These are phyloP conservation scores for Malacosoma neustria DNA, from an alignment of 2,888 invertebrate genomes.

Conservation along the genomic window DNA sequence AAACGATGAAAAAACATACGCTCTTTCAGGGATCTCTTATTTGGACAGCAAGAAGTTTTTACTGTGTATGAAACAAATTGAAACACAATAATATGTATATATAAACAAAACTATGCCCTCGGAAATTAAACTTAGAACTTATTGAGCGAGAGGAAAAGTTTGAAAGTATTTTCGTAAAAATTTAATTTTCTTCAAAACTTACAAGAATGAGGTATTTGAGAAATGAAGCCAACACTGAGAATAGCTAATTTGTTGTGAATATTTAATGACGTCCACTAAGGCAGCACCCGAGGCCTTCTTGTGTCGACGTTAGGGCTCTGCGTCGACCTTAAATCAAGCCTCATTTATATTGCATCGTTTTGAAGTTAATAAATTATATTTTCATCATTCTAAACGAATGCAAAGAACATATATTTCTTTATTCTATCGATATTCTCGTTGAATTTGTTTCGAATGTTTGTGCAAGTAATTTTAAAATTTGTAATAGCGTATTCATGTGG, in stretches of 20 bases:
- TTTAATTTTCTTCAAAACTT: constrained; percentile 63
- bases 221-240: constrained; percentile 58
- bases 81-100: no score
- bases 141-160: constrained; percentile 65
- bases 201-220: constrained; percentile 59
- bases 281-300: constrained; percentile 13
- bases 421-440: no score
- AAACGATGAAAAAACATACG: constrained; percentile 14
- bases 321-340: not conserved
- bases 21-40: not conserved
- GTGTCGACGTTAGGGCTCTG: constrained; percentile 4
- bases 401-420: no score
- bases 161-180: constrained; percentile 67
- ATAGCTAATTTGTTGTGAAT: constrained; percentile 65
- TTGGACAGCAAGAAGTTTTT: no score
- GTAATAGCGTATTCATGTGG: no score
- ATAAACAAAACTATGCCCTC: constrained; percentile 53
- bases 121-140: constrained; percentile 53
- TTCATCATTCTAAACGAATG: not conserved
- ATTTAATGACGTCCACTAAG: constrained; percentile 43
- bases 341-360: constrained; percentile 5
- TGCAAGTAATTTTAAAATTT: no score
- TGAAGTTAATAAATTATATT: not conserved
- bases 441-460: no score
- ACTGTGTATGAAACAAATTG: no score